These are phyloP conservation scores for Intellagama lesueurii DNA, from an alignment of 2,797 vertebrate species.

Conservation along the genomic window DNA sequence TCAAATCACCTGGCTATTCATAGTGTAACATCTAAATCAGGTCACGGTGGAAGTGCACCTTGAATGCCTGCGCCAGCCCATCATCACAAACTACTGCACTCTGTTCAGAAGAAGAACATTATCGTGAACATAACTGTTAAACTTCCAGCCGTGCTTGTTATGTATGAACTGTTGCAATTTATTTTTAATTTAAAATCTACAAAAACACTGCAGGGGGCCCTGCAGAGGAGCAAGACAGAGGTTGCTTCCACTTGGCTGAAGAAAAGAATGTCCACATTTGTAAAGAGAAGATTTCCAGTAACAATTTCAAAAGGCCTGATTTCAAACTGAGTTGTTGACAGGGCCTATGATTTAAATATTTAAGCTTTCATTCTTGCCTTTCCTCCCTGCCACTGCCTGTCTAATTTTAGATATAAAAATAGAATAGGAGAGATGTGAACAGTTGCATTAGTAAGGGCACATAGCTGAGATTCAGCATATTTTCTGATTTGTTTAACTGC, in stretches of 20 bases:
- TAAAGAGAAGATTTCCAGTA: conserved; percentile 19
- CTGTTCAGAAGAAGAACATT: conserved; percentile 27
- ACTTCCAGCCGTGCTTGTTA: conserved; percentile 35
- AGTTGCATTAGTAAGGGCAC: conserved; percentile 2
- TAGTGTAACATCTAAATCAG: conserved; percentile 18
- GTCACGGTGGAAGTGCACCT: not conserved
- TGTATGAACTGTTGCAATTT: conserved; percentile 18
- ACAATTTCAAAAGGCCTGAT: conserved; percentile 42
- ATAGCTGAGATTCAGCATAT: not conserved
- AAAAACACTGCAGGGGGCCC: conserved; percentile 25
- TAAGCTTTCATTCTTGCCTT: conserved; percentile 21
- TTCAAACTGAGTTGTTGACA: conserved; percentile 18
- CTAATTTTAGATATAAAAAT: conserved; percentile 17
- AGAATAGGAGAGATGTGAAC: conserved; percentile 23
- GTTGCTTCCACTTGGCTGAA: not conserved
- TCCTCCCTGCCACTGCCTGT: not conserved
- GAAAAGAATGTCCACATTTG: conserved; percentile 8
- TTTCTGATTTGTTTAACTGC: conserved; percentile 4
- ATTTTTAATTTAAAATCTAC: conserved; percentile 32
- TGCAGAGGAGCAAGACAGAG: not conserved
- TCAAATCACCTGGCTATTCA: not conserved
- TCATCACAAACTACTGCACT: conserved; percentile 11
- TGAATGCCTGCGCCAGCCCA: conserved; percentile 10
- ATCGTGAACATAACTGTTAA: conserved; percentile 22
- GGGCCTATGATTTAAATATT: conserved; percentile 40